Conservation (phyloP, 2,113 vertebrate species). For the Paralichthys olivaceus region DNA sequence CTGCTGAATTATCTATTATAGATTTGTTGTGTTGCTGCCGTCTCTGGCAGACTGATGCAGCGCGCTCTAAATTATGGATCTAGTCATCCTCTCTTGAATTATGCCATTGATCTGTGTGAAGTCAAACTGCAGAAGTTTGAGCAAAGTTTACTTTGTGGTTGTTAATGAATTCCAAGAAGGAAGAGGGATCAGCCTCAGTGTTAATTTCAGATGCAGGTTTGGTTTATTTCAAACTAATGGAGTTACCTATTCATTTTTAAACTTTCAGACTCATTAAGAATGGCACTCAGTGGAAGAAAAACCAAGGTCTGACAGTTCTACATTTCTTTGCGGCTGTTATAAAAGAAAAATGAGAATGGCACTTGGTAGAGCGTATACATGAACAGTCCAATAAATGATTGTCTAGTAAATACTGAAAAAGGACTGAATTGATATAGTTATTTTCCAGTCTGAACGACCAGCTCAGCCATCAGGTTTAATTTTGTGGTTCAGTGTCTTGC, state of each 20-base stretch:
- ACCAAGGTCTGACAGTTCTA: not conserved
- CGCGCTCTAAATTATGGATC: constrained; percentile 46
- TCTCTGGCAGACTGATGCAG: constrained; percentile 1
- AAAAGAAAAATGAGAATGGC: not conserved
- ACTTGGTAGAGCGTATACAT: not conserved
- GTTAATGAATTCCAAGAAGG: constrained; percentile 11
- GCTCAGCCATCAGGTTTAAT: no score
- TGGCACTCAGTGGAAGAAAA: not conserved
- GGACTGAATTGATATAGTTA: no score
- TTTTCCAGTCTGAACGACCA: not conserved
- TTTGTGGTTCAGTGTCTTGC: not conserved
- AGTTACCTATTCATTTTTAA: constrained; percentile 8
- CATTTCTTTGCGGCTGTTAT: not conserved
- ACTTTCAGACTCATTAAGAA: not conserved
- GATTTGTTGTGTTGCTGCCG: constrained; percentile 24
- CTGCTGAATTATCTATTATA: constrained; percentile 27
- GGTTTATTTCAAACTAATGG: not conserved
- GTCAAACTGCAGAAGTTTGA: not conserved
- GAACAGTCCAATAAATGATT: not conserved
- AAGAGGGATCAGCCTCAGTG: not conserved
- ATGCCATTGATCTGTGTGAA: not conserved
- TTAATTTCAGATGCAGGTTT: not conserved
- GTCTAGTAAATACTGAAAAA: no score
- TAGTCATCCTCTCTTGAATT: constrained; percentile 23
- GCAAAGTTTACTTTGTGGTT: not conserved